Evolutionary conservation across 2,113 vertebrate genomes (phyloP).

Genomic region (Tricholaema leucomelas): DNA sequence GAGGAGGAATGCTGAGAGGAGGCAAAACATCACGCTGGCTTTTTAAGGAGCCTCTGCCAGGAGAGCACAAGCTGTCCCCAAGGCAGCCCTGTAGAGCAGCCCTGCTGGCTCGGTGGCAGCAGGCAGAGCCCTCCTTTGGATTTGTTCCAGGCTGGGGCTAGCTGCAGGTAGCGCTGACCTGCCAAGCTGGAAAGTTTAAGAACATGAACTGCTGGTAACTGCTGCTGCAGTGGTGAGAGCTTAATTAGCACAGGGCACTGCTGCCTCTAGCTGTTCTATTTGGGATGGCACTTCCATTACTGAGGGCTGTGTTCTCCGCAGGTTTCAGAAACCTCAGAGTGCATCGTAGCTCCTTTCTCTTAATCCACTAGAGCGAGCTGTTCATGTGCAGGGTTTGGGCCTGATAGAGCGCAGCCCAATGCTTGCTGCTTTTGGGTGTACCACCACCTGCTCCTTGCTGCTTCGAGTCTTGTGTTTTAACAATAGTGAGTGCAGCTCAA

Average conservation of each 20-base stretch:
- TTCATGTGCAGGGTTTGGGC: neutral
- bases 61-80: neutral
- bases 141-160: neutral
- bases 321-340: neutral
- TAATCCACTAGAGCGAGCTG: accelerated
- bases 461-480: neutral
- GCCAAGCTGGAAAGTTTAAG: neutral
- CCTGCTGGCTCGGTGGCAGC: neutral
- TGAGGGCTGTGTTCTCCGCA: neutral
- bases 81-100: neutral
- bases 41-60: neutral
- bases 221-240: neutral
- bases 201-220: neutral
- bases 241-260: neutral
- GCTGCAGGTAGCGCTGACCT: neutral
- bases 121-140: accelerated
- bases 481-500: neutral
- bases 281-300: neutral
- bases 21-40: neutral
- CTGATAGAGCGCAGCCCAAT: accelerated
- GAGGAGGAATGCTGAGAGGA: neutral
- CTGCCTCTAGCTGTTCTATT: neutral
- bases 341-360: neutral
- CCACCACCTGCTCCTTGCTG: neutral
- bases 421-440: accelerated